phyloP scores from a whole-genome alignment of 1,140 invertebrate genomes.

The Himalopsyche phryganea region DNA sequence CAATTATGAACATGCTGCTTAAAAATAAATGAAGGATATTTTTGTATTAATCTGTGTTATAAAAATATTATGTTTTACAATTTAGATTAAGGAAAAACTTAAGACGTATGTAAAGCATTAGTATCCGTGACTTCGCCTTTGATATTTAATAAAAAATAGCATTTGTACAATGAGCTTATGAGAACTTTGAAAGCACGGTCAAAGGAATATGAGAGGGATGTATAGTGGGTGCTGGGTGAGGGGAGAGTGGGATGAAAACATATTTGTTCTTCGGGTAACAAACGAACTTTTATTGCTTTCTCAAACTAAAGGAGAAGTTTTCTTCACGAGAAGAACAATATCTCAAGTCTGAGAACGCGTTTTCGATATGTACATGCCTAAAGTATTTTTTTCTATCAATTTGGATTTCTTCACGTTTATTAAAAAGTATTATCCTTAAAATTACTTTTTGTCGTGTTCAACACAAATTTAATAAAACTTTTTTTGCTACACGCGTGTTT shows the following conservation, averaged over 20 bases:
- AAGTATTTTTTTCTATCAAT: slow-evolving; percentile 14
- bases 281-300: slow-evolving; percentile 35
- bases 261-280: slow-evolving; percentile 34
- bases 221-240: neutral
- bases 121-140: neutral
- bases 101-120: too few relatives aligned
- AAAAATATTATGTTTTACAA: too few relatives aligned
- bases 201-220: slow-evolving; percentile 14
- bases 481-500: too few relatives aligned
- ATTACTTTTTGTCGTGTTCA: neutral
- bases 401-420: slow-evolving; percentile 4
- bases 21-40: too few relatives aligned
- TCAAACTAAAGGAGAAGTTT: slow-evolving; percentile 30
- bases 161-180: slow-evolving; percentile 21
- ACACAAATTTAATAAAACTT: too few relatives aligned
- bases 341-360: slow-evolving; percentile 26
- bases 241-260: slow-evolving; percentile 12
- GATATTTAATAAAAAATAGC: slow-evolving; percentile 22
- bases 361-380: neutral
- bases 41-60: too few relatives aligned
- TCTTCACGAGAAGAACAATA: slow-evolving; percentile 20
- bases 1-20: too few relatives aligned
- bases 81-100: too few relatives aligned
- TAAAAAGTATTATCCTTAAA: neutral
- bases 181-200: slow-evolving; percentile 8